Conservation (phyloP, 1,140 invertebrate species). For the Parasteatoda tepidariorum region DNA sequence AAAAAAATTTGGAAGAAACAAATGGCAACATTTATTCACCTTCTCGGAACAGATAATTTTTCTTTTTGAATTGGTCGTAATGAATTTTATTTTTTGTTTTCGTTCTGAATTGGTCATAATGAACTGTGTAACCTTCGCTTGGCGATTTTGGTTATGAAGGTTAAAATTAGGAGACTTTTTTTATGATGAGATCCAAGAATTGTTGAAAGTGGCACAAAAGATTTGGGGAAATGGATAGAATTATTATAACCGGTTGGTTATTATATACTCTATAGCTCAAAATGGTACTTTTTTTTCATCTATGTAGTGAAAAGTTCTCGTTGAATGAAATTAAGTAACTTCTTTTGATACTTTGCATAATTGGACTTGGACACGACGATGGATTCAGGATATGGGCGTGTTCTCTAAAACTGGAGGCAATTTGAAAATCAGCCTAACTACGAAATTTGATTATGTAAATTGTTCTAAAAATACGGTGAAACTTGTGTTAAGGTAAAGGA, state of each 20-base stretch:
- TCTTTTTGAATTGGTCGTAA: neutral
- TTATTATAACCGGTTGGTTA: neutral
- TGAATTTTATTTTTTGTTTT: neutral
- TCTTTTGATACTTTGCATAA: too few relatives aligned
- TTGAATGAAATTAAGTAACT: too few relatives aligned
- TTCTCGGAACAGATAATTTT: neutral
- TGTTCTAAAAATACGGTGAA: too few relatives aligned
- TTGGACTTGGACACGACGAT: too few relatives aligned
- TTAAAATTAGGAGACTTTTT: conserved; percentile 3
- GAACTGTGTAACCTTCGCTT: conserved; percentile 31
- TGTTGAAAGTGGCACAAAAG: conserved; percentile 4
- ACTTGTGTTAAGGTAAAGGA: too few relatives aligned
- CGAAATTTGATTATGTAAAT: too few relatives aligned
- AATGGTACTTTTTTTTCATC: too few relatives aligned
- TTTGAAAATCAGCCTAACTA: too few relatives aligned
- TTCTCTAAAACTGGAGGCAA: too few relatives aligned
- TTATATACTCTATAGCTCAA: too few relatives aligned
- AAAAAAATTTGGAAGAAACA: conserved; percentile 2
- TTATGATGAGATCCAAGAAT: conserved; percentile 9
- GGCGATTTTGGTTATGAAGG: neutral
- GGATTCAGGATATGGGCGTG: too few relatives aligned
- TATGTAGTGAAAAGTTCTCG: too few relatives aligned
- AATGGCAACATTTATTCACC: neutral
- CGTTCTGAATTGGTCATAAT: conserved; percentile 8
- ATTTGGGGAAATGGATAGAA: neutral